Percentiles rank a stretch among this genome's conserved stretches.
These are phyloP conservation scores for Chalcis sispes DNA, from an alignment of 2,888 invertebrate species.

Conservation along the genomic window DNA sequence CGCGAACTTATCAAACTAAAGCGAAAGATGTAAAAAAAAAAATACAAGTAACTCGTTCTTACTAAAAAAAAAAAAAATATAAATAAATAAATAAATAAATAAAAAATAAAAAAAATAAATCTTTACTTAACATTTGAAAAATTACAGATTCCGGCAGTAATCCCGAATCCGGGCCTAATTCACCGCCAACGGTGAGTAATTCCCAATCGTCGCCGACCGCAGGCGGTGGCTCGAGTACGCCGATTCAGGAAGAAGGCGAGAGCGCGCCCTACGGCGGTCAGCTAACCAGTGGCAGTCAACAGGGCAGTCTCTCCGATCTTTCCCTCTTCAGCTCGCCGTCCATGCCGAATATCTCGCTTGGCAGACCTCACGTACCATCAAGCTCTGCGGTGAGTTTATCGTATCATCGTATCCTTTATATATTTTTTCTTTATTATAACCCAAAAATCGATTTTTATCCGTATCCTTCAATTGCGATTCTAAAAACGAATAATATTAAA, in stretches of 20 bases:
- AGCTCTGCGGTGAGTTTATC: slow-evolving; percentile 71
- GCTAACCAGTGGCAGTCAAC: slow-evolving; percentile 79
- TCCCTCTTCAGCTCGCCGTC: slow-evolving; percentile 95
- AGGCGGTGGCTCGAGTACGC: slow-evolving; percentile 80
- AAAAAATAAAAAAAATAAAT: no score
- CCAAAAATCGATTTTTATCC: slow-evolving; percentile 5
- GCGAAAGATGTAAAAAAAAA: no score
- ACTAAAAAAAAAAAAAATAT: neutral
- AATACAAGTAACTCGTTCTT: no score
- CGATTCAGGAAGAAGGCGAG: slow-evolving; percentile 90
- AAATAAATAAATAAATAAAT: neutral
- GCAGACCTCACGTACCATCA: slow-evolving; percentile 83
- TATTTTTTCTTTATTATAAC: neutral
- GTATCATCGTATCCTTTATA: neutral
- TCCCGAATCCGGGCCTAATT: slow-evolving; percentile 86
- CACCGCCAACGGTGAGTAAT: slow-evolving; percentile 81
- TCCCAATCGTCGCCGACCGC: slow-evolving; percentile 81
- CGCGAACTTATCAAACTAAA: slow-evolving; percentile 1
- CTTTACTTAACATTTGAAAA: no score
- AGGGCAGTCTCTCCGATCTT: slow-evolving; percentile 84
- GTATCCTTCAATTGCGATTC: neutral
- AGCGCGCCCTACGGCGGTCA: slow-evolving; percentile 79
- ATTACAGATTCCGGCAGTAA: slow-evolving; percentile 80
- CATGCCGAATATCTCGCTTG: slow-evolving; percentile 97
- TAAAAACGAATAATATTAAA: slow-evolving; percentile 4